These are phyloP conservation scores for Eucidaris tribuloides DNA, from an alignment of 35 echinoderm and acorn worm species.

Conservation along the genomic window DNA sequence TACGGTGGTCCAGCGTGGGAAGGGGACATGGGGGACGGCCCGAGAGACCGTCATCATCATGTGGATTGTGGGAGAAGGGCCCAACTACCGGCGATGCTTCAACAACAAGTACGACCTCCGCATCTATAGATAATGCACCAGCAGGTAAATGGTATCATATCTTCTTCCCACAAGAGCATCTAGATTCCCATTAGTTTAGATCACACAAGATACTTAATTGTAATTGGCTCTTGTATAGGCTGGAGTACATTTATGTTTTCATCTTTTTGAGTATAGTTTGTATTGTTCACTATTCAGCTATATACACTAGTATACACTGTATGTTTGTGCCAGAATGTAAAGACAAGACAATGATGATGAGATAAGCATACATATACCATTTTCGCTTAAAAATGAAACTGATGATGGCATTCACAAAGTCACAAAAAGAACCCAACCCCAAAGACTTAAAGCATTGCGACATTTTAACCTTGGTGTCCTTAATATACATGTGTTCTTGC, in stretches of 20 bases:
- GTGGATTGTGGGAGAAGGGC: conserved; percentile 35
- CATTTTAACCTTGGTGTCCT: too few species aligned
- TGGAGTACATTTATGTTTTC: neutral
- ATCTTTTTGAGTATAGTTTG: neutral
- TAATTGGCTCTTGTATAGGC: neutral
- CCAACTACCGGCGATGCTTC: conserved; percentile 18
- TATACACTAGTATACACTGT: neutral
- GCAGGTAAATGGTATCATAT: conserved; percentile 20
- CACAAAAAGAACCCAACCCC: too few species aligned
- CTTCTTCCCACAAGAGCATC: neutral
- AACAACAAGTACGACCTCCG: conserved; percentile 13
- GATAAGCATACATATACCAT: too few species aligned
- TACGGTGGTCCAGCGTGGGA: neutral
- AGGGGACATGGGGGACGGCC: conserved; percentile 45
- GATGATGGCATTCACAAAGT: too few species aligned
- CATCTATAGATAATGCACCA: conserved; percentile 53
- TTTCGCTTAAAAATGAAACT: too few species aligned
- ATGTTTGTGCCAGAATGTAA: neutral
- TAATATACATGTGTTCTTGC: too few species aligned
- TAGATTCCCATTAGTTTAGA: neutral
- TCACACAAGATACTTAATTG: neutral
- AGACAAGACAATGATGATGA: too few species aligned
- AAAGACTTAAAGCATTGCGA: too few species aligned
- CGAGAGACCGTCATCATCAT: conserved; percentile 42
- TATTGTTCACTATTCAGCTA: neutral